Base-by-base conservation (phyloP, 2,888 invertebrate species). In the Noctua janthe region DNA sequence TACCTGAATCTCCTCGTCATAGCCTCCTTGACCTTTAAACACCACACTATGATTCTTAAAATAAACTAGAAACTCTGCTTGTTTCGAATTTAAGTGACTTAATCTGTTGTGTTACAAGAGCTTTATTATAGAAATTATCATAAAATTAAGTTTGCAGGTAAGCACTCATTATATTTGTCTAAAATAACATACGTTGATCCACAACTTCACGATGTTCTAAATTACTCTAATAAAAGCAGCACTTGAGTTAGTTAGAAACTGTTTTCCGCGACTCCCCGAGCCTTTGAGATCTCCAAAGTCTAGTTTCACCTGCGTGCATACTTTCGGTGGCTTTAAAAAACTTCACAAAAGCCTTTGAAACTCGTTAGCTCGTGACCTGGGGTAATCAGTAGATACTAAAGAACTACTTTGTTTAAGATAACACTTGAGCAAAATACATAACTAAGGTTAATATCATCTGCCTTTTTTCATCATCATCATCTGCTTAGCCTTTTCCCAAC, bases 261-360 rank as follows among this genome's bases (percentile, higher is more conserved):
- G 29, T 51, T 51, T 1, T 17, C 13, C 64, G 11, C 23, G 1
- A 13, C 15, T 67, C 43, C 17, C 59, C 29, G 20, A 80, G 29
- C 17, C 47, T 75, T 82, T 82, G 39, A 71, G 49, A 71, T 66
- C 29, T 47, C 20, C 39, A 49, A 29, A 29, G 29, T 29, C 29
- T 1, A 29, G 29, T 29, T 29, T 29, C 29, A 29, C 0, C 29
- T 29, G 39, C 29, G n/a, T 59, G 51, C 23, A 15, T 71, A 59
- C 64, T 76, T 66, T 71, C 4, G 15, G 43, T 71, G 49, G 39
- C 56, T 64, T 59, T 51, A 56, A 43, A 56, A 56, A 51, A 76
- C 70, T 75, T 66, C 35, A 59, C 56, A 59, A 76, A 54, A 43
- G 64, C 29, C 66, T 82, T 71, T 71, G 83, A 39, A 71, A 71